Evolutionary conservation across 2,797 vertebrate genomes (phyloP), one percentile per base, ranked within the genome.

Genomic region (Catamblyrhynchus diadema): DNA sequence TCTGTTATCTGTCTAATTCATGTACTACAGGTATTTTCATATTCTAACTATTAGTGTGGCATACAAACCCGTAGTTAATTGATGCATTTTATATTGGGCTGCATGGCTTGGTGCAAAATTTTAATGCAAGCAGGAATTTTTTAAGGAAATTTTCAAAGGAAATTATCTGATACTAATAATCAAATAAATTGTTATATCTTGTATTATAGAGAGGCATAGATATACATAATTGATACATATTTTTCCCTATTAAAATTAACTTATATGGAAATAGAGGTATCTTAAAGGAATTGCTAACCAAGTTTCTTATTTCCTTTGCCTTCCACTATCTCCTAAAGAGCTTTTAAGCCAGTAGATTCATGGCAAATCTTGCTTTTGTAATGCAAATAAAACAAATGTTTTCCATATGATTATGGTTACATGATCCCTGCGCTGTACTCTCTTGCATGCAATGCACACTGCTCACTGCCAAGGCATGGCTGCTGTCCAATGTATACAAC

Each of bases 311-410:
- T 86, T 84, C 41, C 27, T 69, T 80, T 80, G 60, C 20, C 24
- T 85, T 81, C 30, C 12, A 28, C 35, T 84, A 7, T 37, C 53
- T 81, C 23, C 35, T 86, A 25, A 73, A 81, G 42, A 65, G 41
- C 37, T 95, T 90, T 88, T 53, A 86, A 81, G 44, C 25, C 7
- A 39, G 22, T 54, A 74, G 25, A 53, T 83, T 90, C 25, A 62
- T 45, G 61, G 20, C 35, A 51, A 92, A 82, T 90, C 57, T 84
- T 13, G 39, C 45, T 85, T 92, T 89, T 82, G 64, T 67, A 67
- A 85, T 67, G 75, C 41, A 91, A 93, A 80, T 78, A 78, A 87
- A 96, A 77, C 56, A 85, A 86, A 89, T 25, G 44, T 57, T 91
- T 23, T 86, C 81, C 50, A 25, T 65, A 74, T 69, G 67, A 82